Conservation (phyloP, 2,113 vertebrate genomes). For the Nesoenas mayeri region DNA sequence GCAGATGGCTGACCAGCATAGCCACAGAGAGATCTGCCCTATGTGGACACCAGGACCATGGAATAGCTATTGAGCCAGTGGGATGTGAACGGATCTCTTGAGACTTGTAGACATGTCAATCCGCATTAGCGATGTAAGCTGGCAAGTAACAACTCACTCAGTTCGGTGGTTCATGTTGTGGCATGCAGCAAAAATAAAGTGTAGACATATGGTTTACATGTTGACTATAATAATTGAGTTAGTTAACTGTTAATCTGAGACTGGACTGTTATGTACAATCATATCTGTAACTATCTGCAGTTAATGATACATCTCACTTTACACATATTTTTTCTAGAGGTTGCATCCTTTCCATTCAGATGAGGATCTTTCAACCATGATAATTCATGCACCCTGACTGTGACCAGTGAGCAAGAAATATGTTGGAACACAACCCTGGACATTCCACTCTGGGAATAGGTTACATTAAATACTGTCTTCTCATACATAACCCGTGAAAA, state of each 20-base stretch:
- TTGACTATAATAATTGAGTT: not conserved
- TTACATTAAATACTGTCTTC: not conserved
- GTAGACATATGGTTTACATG: not conserved
- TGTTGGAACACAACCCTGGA: not conserved
- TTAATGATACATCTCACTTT: not conserved
- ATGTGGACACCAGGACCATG: not conserved
- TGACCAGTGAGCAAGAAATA: not conserved
- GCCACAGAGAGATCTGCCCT: not conserved
- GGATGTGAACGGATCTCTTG: not conserved
- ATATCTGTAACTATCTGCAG: not conserved
- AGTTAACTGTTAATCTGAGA: not conserved
- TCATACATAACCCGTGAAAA: not conserved
- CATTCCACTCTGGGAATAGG: constrained; percentile 11
- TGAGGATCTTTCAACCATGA: not conserved
- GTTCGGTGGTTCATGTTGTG: not conserved
- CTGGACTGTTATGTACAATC: not conserved
- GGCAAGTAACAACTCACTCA: not conserved
- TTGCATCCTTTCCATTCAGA: constrained; percentile 9
- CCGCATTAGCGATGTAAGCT: not conserved
- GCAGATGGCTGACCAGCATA: not conserved
- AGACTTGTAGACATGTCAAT: not conserved
- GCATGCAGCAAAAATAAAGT: not conserved
- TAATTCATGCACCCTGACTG: not conserved
- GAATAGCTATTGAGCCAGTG: not conserved
- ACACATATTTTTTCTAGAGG: not conserved